Percentiles rank a stretch among this genome's conserved stretches.
Evolutionary conservation across 2,113 vertebrate genomes (phyloP).

Genomic region (Chunga burmeisteri): DNA sequence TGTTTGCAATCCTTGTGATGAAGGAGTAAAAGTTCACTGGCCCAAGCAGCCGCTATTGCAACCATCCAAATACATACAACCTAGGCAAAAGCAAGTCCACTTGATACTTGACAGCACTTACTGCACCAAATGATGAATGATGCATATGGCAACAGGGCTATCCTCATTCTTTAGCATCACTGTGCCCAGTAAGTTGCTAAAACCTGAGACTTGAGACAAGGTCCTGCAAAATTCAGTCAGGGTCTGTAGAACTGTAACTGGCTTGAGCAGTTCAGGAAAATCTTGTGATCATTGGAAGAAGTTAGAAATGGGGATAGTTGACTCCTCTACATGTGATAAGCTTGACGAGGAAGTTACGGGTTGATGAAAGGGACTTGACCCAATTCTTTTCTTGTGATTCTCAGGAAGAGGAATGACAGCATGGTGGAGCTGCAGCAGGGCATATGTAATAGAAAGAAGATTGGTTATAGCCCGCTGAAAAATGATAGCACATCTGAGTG

Average conservation of each 20-base stretch:
- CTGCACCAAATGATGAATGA: not conserved
- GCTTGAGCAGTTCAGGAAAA: not conserved
- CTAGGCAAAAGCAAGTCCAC: not conserved
- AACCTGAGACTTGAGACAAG: not conserved
- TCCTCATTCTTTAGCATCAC: not conserved
- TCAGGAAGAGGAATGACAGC: not conserved
- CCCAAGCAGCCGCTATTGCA: not conserved
- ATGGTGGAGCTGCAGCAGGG: not conserved
- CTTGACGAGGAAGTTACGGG: not conserved
- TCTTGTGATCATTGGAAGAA: not conserved
- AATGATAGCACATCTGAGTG: not conserved
- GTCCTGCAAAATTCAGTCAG: not conserved
- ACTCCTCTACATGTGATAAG: not conserved
- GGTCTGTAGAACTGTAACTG: not conserved
- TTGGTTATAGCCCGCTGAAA: not conserved
- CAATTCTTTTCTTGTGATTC: not conserved
- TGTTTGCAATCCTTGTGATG: not conserved
- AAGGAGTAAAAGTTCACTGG: not conserved
- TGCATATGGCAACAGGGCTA: not conserved
- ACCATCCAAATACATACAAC: not conserved
- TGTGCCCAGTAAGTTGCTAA: not conserved
- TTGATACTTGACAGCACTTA: not conserved
- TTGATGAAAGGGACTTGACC: not conserved
- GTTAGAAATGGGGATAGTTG: not conserved
- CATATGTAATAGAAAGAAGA: not conserved